Evolutionary conservation across 2,113 vertebrate species (phyloP).

Genomic region (Lophius piscatorius): DNA sequence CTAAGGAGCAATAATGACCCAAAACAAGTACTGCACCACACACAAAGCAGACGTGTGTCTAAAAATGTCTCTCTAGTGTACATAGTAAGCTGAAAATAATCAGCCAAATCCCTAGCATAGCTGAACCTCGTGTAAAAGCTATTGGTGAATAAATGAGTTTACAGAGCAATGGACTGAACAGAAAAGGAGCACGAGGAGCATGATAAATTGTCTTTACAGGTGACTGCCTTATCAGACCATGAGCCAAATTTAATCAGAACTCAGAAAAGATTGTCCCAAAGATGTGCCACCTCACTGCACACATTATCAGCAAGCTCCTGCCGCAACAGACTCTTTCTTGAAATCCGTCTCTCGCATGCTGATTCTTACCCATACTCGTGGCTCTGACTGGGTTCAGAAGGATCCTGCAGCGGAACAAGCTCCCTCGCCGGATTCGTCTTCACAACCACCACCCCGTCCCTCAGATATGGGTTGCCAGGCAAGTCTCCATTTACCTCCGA

Average conservation of each 20-base stretch:
- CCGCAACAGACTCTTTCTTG: conserved; percentile 36
- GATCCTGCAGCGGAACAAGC: conserved; percentile 66
- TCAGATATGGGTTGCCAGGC: conserved; percentile 64
- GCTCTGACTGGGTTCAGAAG: conserved; percentile 55
- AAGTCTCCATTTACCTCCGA: conserved; percentile 66
- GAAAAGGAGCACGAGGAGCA: no score
- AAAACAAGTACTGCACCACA: no score
- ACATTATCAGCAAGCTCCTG: conserved; percentile 30
- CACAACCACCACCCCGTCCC: conserved; percentile 39
- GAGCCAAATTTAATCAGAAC: conserved; percentile 15
- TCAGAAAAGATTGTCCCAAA: conserved; percentile 33
- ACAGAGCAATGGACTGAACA: background rate
- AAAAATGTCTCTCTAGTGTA: background rate
- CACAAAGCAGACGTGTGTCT: no score
- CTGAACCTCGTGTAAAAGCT: background rate
- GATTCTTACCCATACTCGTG: conserved; percentile 76
- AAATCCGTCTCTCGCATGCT: conserved; percentile 13
- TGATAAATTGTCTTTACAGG: no score
- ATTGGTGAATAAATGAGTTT: background rate
- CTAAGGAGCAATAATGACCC: no score
- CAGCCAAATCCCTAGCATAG: background rate
- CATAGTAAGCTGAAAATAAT: background rate
- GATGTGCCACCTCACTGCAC: conserved; percentile 36
- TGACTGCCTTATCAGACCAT: no score
- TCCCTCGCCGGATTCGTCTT: conserved; percentile 59